Evolutionary conservation across 2,797 vertebrate species (phyloP), one percentile per base, ranked within the genome.

Genomic region (Botia almorhae): DNA sequence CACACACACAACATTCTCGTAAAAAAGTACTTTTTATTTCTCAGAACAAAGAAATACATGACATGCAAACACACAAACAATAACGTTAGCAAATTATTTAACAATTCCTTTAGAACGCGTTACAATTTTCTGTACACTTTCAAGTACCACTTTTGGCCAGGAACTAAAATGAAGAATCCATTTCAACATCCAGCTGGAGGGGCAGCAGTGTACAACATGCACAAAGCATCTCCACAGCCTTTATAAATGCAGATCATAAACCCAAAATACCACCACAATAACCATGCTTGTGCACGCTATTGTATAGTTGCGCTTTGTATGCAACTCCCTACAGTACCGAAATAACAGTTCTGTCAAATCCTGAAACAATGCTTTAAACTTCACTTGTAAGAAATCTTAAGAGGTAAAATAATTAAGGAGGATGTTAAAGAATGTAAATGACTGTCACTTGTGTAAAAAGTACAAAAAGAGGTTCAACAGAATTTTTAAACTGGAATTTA

Each of bases 31-130:
- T 69, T 90, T 94, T 93, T 93, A 93, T 91, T 89, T 72, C 79
- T 76, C 43, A 86, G 84, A 90, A 93, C 75, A 91, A 94, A 92
- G 67, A 90, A 86, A 89, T 84, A 90, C 85, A 90, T 82, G 76
- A 83, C 85, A 87, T 77, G 83, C 78, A 88, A 87, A 83, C 83
- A 26, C 23, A 26, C 23, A 90, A 83, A 89, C 83, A 86, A 12
- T 43, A 10, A 43, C 23, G 23, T 10, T 43, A 8, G 7, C 7
- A 43, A 43, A 43, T 33, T 33, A 33, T 33, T 33, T 33, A 33
- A 33, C 33, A 33, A 33, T 33, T 33, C 33, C 33, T 2, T 33
- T 33, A 33, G 33, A 33, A 3, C 3, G 33, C 33, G 1, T 33
- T 33, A 76, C 74, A 85, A 58, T 48, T 71, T 56, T 70, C 73